A percentile compares a stretch with the other conserved stretches of the same genome.
phyloP scores from a whole-genome alignment of 2,113 vertebrate species.

The Chamaetylas fuelleborni region DNA sequence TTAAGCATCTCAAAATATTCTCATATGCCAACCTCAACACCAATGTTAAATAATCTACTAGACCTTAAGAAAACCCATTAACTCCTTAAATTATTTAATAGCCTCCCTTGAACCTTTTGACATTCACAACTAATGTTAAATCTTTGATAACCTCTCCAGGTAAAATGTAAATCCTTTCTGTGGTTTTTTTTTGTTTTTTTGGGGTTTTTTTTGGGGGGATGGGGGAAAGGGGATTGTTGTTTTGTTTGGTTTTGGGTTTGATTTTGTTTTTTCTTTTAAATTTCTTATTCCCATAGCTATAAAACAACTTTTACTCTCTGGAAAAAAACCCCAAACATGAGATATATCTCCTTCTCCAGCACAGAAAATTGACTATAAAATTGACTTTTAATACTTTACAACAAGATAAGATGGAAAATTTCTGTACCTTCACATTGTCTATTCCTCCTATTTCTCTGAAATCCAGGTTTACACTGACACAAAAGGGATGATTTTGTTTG shows the following conservation, averaged over 20 bases:
- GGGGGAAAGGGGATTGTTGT: too few species aligned
- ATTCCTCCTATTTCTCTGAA: slow-evolving; percentile 87
- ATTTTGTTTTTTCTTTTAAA: not conserved
- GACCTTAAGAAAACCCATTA: not conserved
- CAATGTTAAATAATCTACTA: not conserved
- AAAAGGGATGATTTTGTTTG: slow-evolving; percentile 85
- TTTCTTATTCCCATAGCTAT: not conserved
- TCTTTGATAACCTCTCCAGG: not conserved
- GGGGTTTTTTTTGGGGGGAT: too few species aligned
- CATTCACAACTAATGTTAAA: not conserved
- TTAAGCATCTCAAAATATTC: not conserved
- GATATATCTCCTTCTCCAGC: not conserved
- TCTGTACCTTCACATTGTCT: slow-evolving; percentile 90
- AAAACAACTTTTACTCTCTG: not conserved
- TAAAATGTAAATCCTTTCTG: not conserved
- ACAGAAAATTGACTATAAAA: not conserved
- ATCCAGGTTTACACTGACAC: slow-evolving; percentile 93
- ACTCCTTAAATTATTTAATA: not conserved
- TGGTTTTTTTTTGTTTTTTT: too few species aligned
- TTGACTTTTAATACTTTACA: not conserved
- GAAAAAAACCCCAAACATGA: not conserved
- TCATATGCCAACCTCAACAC: not conserved
- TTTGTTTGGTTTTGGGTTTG: too few species aligned
- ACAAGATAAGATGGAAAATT: not conserved
- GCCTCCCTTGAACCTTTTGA: not conserved